Percentiles rank a stretch among this genome's conserved stretches.
phyloP scores from a whole-genome alignment of 1,140 invertebrate species.

The Drosophila simulans region DNA sequence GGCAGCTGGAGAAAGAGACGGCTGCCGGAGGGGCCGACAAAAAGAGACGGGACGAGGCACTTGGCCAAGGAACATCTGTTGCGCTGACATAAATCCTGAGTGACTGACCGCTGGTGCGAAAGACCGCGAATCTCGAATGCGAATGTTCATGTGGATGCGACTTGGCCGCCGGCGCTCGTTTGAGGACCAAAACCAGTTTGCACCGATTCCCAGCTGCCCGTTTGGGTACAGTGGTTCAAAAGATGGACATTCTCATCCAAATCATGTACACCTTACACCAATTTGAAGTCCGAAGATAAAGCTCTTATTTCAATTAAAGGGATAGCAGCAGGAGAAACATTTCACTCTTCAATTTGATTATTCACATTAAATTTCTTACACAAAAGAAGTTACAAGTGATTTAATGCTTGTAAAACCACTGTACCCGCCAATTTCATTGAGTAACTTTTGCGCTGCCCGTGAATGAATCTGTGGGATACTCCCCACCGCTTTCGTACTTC shows the following conservation, averaged over 20 bases:
- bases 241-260: too few relatives aligned
- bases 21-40: not conserved
- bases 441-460: constrained; percentile 48
- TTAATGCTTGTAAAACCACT: not conserved
- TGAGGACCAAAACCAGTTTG: constrained; percentile 35
- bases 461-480: constrained; percentile 46
- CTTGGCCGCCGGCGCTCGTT: constrained; percentile 51
- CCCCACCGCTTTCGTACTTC: not conserved
- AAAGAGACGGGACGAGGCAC: constrained; percentile 50
- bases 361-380: too few relatives aligned
- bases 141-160: constrained; percentile 29
- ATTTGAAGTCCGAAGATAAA: not conserved
- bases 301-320: too few relatives aligned
- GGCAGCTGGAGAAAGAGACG: constrained; percentile 31
- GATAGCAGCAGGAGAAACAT: too few relatives aligned
- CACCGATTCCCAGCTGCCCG: constrained; percentile 38
- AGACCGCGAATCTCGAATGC: constrained; percentile 60
- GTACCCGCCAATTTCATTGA: constrained; percentile 62
- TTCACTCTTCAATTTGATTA: too few relatives aligned
- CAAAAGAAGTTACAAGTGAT: too few relatives aligned
- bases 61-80: constrained; percentile 72
- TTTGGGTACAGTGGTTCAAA: constrained; percentile 25
- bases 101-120: constrained; percentile 80
- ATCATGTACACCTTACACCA: not conserved
- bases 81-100: constrained; percentile 81